Evolutionary conservation across 2,113 vertebrate species (phyloP).

Genomic region (Zosterops pallidus): DNA sequence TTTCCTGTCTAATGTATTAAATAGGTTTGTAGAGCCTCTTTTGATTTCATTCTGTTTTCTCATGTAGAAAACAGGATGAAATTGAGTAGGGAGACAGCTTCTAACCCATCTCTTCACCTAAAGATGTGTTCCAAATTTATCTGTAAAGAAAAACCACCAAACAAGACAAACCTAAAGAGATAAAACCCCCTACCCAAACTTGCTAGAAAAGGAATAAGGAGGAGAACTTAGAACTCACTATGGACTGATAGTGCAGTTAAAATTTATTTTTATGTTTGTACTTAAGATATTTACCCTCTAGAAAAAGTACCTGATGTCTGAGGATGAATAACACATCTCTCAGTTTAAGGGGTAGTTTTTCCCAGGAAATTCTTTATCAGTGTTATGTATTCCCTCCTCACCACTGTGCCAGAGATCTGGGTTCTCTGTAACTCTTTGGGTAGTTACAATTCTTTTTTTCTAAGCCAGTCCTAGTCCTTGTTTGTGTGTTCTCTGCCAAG

Average conservation of each 20-base stretch:
- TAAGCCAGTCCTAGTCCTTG: background rate
- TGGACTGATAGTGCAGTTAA: background rate
- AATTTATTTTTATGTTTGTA: background rate
- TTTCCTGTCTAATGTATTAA: conserved; percentile 2
- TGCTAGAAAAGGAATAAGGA: background rate
- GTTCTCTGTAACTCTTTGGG: background rate
- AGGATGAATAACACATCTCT: background rate
- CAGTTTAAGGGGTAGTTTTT: background rate
- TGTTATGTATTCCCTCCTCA: background rate
- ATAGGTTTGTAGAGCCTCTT: background rate
- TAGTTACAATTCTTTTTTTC: background rate
- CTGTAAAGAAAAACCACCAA: background rate
- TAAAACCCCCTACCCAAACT: background rate
- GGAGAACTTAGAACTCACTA: background rate
- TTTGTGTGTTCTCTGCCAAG: conserved; percentile 22
- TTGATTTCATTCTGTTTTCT: background rate
- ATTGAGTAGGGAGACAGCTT: background rate
- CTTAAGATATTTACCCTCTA: background rate
- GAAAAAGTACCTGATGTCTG: background rate
- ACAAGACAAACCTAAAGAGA: background rate
- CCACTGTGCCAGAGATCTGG: background rate
- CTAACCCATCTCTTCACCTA: background rate
- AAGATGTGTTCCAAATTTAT: background rate
- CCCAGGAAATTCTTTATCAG: background rate
- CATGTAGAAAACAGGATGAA: background rate